Conservation (phyloP, 2,888 invertebrate species). For the Acheta domesticus region DNA sequence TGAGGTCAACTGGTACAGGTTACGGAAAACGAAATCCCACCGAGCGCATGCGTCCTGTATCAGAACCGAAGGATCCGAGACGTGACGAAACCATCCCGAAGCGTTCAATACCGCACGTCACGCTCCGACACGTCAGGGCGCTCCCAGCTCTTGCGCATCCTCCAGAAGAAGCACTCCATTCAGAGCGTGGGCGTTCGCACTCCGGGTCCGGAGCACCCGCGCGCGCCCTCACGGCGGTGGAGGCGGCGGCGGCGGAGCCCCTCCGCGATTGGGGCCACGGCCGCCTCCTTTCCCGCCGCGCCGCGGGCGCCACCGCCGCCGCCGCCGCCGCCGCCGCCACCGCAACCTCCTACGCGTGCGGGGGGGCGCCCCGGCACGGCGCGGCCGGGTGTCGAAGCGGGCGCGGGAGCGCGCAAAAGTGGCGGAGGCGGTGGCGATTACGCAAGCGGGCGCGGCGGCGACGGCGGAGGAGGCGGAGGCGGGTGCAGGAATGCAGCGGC, state of each 20-base stretch:
- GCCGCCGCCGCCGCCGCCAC: not conserved
- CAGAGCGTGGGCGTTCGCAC: too few relatives aligned
- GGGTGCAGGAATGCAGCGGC: not conserved
- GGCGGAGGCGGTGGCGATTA: not conserved
- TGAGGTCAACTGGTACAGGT: too few relatives aligned
- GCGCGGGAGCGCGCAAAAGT: not conserved
- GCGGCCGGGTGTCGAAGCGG: not conserved
- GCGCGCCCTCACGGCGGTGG: not conserved
- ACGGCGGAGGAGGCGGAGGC: not conserved
- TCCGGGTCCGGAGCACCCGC: too few relatives aligned
- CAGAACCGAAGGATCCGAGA: too few relatives aligned
- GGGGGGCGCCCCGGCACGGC: not conserved
- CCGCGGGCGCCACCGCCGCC: not conserved
- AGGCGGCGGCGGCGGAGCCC: not conserved
- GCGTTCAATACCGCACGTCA: too few relatives aligned
- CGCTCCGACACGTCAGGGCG: too few relatives aligned
- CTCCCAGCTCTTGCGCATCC: too few relatives aligned
- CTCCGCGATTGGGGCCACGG: not conserved
- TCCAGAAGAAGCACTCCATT: too few relatives aligned
- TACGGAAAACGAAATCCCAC: too few relatives aligned
- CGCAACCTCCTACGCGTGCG: not conserved
- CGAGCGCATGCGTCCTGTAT: too few relatives aligned
- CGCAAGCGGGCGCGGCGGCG: not conserved
- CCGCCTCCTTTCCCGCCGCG: not conserved
- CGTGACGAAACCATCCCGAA: too few relatives aligned